Base-by-base conservation (phyloP, 2,113 vertebrate genomes). In the Dolichotis patagonum region DNA sequence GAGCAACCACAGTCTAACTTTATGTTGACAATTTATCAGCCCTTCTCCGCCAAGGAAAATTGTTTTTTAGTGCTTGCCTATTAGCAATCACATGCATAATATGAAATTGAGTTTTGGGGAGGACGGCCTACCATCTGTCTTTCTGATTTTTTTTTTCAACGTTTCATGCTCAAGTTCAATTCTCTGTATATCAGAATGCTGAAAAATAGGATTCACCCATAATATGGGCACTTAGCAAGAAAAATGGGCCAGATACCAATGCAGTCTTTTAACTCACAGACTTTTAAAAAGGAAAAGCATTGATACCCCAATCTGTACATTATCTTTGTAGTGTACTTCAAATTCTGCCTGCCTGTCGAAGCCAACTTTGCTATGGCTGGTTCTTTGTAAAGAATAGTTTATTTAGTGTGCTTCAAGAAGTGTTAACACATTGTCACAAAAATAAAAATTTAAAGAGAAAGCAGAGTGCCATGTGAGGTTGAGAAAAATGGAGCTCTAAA, bases 101-200 rank as follows among this genome's bases (percentile, higher is more conserved):
- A 98, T 98, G 98, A 98, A 98, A 98, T 97, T 98, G 98, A 98
- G 96, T 98, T 99, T 98, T 97, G 97, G 96, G 98, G 95, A 98
- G 98, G 98, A 98, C 91, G 96, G 97, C 54, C 96, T 98, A 92
- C 98, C 98, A 98, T 98, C 98, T 99, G 98, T 98, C 98, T 98
- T 98, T 98, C 96, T 96, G 97, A 92, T 95, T 90, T 97, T 98
- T 98, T 54, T 98, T 97, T 94, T 84, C 91, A 97, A 90, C 84
- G 77, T 93, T 97, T 98, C 97, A 97, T 54, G 80, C 92, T 98
- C 93, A 98, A 98, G 96, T 98, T 98, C 98, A 98, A 97, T 83
- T 98, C 98, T 98, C 90, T 96, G 58, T 95, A 49, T 98, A 97
- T 98, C 96, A 98, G 96, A 98, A 96, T 95, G 89, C 94, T 96